A percentile compares a stretch with the other conserved stretches of the same genome.
phyloP scores from a whole-genome alignment of 64 coral and sea anemone genomes.

The Acropora yongei region DNA sequence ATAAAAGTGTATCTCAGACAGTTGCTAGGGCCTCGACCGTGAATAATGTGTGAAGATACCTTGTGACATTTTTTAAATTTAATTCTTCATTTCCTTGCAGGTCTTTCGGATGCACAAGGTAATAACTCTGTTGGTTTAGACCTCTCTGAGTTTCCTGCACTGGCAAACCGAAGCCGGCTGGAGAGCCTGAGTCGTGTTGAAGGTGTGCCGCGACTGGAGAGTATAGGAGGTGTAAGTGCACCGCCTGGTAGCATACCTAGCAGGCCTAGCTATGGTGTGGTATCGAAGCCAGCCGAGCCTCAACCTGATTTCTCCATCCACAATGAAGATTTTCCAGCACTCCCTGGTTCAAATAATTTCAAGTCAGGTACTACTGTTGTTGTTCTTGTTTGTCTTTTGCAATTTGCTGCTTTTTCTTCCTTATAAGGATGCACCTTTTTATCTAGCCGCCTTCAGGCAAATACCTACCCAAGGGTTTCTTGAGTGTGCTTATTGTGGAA shows the following conservation, averaged over 20 bases:
- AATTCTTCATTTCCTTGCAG: background rate
- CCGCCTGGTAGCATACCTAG: slow-evolving; percentile 55
- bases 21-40: no score
- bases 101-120: slow-evolving; percentile 28
- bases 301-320: slow-evolving; percentile 94
- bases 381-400: background rate
- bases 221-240: slow-evolving; percentile 47
- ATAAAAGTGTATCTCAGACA: no score
- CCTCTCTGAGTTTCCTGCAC: slow-evolving; percentile 75
- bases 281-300: slow-evolving; percentile 96
- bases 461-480: no score
- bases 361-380: slow-evolving; percentile 73
- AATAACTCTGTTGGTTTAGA: slow-evolving; percentile 67
- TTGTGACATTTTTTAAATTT: background rate
- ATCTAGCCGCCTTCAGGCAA: no score
- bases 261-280: slow-evolving; percentile 81
- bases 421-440: no score
- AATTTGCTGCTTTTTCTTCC: no score
- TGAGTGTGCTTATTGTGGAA: no score
- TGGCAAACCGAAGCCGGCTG: slow-evolving; percentile 67
- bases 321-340: slow-evolving; percentile 95
- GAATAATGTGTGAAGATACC: no score
- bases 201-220: slow-evolving; percentile 41
- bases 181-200: slow-evolving; percentile 38
- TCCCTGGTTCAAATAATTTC: slow-evolving; percentile 79